Percentiles rank a stretch among this genome's conserved stretches.
Evolutionary conservation across 2,888 invertebrate species (phyloP).

Genomic region (Pegoplata infirma): DNA sequence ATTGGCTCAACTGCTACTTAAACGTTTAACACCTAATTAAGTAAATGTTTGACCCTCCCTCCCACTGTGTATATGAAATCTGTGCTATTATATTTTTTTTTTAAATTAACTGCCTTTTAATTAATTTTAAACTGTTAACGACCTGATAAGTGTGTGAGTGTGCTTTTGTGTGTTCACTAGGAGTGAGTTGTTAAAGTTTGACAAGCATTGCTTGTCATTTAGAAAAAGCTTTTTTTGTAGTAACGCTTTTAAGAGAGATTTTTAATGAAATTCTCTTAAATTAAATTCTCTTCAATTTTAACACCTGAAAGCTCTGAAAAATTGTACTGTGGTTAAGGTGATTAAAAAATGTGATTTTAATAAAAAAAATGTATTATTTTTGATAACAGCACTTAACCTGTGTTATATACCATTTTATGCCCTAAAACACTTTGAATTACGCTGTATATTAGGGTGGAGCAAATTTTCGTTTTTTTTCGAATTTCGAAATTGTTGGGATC

Average conservation of each 20-base stretch:
- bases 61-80: background rate
- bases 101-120: slow-evolving; percentile 24
- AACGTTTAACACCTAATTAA: background rate
- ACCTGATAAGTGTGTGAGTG: background rate
- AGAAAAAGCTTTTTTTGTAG: slow-evolving; percentile 32
- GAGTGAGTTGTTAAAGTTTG: slow-evolving; percentile 20
- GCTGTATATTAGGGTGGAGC: too few species aligned
- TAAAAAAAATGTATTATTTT: too few species aligned
- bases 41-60: background rate
- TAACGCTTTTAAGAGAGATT: slow-evolving; percentile 23
- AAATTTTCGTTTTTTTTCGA: too few species aligned
- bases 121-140: slow-evolving; percentile 11
- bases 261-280: too few species aligned
- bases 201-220: slow-evolving; percentile 12
- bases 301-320: slow-evolving; percentile 15
- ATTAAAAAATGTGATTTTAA: too few species aligned
- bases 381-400: too few species aligned
- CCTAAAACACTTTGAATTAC: too few species aligned
- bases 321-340: background rate
- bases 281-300: background rate
- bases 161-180: background rate
- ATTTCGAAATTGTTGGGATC: too few species aligned
- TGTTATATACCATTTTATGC: too few species aligned
- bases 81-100: slow-evolving; percentile 1
- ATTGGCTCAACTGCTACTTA: background rate